Evolutionary conservation across 2,797 vertebrate species (phyloP), one percentile per base, ranked within the genome.

Genomic region (Epinephelus malabaricus): DNA sequence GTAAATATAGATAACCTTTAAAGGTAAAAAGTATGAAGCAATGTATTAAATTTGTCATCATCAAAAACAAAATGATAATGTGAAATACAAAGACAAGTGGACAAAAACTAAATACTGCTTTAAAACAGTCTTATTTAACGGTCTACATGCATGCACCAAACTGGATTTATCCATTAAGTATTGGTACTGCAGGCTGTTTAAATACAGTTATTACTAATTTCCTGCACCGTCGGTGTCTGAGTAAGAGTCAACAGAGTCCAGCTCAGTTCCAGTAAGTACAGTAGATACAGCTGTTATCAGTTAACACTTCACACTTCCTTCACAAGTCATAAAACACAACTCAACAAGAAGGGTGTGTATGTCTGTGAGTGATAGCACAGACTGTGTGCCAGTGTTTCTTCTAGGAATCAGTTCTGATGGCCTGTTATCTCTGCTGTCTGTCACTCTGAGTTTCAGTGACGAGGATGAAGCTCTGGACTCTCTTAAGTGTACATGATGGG

Each of bases 271-370:
- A 61, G 62, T 53, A 14, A 76, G 72, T 49, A 25, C 55, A 69
- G 76, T 66, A 69, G 78, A 89, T 61, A 50, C 34, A 47, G 65
- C 78, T n/a, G 70, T 62, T 81, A 88, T 89, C 90, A 78, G 86
- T 70, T 74, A 61, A 82, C 79, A 86, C 87, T 78, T 78, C 21
- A 76, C 73, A 72, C 84, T 64, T 69, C 69, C 79, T 61, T 54
- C 60, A 71, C 55, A 19, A 68, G 78, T 65, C 82, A 77, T 81
- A 74, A 80, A 82, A 69, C 84, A 69, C 86, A 79, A 56, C 86
- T 88, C 82, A 71, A 76, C 88, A 60, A 59, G 54, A 14, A 27
- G 34, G 63, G 72, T 47, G 81, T 77, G 61, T 60, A 1, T 6
- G 67, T 68, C 59, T 34, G 73, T 56, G 64, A 65, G 43, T 59